Conservation (phyloP, 2,113 vertebrate species). For the Dipodomys stephensi region DNA sequence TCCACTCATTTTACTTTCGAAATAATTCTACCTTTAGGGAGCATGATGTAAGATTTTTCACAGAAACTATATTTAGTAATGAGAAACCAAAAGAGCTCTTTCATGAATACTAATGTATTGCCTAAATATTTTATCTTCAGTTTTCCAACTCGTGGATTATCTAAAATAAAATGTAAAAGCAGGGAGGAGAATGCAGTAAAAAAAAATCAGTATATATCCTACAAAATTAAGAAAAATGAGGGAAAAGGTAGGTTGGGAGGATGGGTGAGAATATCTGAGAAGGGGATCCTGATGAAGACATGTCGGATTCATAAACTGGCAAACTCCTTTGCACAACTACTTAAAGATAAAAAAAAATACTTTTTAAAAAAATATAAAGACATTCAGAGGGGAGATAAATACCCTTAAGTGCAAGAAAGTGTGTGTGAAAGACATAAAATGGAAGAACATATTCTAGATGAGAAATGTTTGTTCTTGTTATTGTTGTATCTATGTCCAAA, state of each 20-base stretch:
- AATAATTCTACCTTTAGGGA: conserved; percentile 38
- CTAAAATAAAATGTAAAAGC: conserved; percentile 54
- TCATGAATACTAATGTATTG: conserved; percentile 54
- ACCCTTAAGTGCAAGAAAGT: background rate
- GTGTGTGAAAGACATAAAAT: background rate
- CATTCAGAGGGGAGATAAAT: background rate
- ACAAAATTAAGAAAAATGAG: no score
- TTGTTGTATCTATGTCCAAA: background rate
- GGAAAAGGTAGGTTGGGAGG: no score
- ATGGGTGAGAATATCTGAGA: no score
- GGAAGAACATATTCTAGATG: background rate
- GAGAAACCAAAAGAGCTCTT: conserved; percentile 29
- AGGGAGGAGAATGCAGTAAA: no score
- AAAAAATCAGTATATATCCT: no score
- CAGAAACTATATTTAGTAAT: conserved; percentile 55
- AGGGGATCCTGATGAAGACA: no score
- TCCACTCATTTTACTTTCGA: conserved; percentile 23
- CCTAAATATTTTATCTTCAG: conserved; percentile 44
- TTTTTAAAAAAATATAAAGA: background rate
- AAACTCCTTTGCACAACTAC: no score
- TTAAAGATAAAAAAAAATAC: no score
- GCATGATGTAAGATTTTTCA: conserved; percentile 5
- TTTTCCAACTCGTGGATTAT: conserved; percentile 49
- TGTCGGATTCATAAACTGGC: no score
- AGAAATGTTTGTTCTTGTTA: background rate